Evolutionary conservation across 2,888 invertebrate species (phyloP), one percentile per base, ranked within the genome.

Genomic region (Nebria salina): DNA sequence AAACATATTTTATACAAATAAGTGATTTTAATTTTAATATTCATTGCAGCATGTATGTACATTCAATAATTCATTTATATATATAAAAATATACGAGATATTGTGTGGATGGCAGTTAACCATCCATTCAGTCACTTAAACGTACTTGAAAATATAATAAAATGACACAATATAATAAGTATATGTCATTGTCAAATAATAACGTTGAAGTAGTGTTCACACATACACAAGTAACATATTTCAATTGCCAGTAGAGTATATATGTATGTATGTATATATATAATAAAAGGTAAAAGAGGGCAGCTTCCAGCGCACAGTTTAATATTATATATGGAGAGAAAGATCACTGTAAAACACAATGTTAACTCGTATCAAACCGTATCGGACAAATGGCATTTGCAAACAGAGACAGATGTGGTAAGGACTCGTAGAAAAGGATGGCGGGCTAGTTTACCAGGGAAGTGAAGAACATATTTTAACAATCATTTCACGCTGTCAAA

Each of bases 101-200:
- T 34, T 34, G 34, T 34, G 34, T 34, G 34, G 54, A 54, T 54
- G 54, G 8, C 54, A 54, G 54, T 54, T 54, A 54, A 54, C 54
- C 8, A 54, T 34, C 5, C 34, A 20, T 20, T 34, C 6, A 2
- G 7, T 54, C 54, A 54, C 54, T 54, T 54, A 34, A 4, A 34
- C 5, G 54, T 54, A 13, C 54, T 54, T 54, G 54, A 54, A 54
- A 54, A 13, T 54, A 54, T 54, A 54, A 54, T 54, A 13, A 54
- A 54, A 54, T 54, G 8, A 54, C 54, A 54, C 54, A 54, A 20
- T 20, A 20, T 20, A 34, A 34, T 34, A 54, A 54, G 13, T 54
- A 54, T 54, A 54, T 54, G 54, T 54, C 54, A 54, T 54, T 54
- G 54, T 54, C 54, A 54, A 54, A 54, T 54, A 54, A 54, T 54